Conservation (phyloP, 2,113 vertebrate species). For the Dasyprocta punctata region DNA sequence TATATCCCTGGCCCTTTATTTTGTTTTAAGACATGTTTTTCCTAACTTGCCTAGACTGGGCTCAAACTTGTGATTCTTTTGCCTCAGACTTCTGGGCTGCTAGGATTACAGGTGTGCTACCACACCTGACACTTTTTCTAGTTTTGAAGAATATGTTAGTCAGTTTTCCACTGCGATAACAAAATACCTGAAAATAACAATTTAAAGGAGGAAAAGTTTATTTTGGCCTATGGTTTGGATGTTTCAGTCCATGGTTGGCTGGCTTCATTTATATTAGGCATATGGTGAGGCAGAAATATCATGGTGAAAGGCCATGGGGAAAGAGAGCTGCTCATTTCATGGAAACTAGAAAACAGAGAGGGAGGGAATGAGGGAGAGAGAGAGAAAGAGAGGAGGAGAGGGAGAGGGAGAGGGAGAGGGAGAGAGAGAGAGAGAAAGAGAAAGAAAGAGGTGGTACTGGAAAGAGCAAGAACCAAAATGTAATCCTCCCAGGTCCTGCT, state of each 20-base stretch:
- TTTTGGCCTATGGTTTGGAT: background rate
- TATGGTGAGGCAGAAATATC: background rate
- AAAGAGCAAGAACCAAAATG: background rate
- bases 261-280: background rate
- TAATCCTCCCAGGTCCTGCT: background rate
- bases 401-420: background rate
- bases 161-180: background rate
- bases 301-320: background rate
- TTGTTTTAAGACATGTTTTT: background rate
- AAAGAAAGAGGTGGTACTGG: background rate
- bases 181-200: background rate
- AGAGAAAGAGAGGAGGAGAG: background rate
- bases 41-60: background rate
- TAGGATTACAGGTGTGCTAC: background rate
- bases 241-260: background rate
- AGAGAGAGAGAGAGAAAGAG: no score
- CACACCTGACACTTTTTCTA: background rate
- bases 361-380: background rate
- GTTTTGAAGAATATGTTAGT: background rate
- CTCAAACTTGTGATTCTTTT: background rate
- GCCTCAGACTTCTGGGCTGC: background rate
- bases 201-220: background rate
- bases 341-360: background rate
- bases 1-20: background rate
- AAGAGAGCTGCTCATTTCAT: background rate